Conservation (phyloP, 92 coral and sea anemone genomes). For the Parazoanthus atlanticus region DNA sequence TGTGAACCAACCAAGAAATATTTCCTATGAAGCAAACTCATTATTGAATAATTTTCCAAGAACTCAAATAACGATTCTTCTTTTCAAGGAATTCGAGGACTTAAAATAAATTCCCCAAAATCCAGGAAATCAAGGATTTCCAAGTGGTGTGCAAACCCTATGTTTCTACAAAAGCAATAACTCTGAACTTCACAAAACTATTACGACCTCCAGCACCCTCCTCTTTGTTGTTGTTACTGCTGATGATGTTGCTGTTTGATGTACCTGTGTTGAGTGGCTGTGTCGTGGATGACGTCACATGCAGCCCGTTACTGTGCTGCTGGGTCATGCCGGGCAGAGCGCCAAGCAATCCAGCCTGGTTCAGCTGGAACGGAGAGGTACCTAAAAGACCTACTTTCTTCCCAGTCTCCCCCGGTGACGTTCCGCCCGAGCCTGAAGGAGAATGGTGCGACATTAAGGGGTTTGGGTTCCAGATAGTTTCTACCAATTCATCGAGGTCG, state of each 20-base stretch:
- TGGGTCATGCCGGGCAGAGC: conserved; percentile 82
- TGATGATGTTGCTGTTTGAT: background rate
- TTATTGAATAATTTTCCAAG: too few relatives aligned
- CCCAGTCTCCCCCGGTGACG: conserved; percentile 62
- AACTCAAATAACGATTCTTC: too few relatives aligned
- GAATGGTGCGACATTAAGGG: conserved; percentile 44
- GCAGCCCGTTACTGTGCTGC: conserved; percentile 54
- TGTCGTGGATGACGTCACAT: conserved; percentile 34
- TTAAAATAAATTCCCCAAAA: too few relatives aligned
- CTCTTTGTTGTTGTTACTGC: background rate
- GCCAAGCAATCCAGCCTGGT: conserved; percentile 82
- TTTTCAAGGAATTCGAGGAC: too few relatives aligned
- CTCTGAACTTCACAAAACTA: too few relatives aligned
- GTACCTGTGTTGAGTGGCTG: conserved; percentile 43
- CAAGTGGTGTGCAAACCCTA: too few relatives aligned
- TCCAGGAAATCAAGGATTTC: too few relatives aligned
- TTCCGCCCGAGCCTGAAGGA: conserved; percentile 40
- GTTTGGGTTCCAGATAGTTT: conserved; percentile 42
- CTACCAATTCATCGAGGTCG: conserved; percentile 33
- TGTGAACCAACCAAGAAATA: too few relatives aligned
- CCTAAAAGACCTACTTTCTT: conserved; percentile 83
- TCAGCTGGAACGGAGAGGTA: conserved; percentile 79
- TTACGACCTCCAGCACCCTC: too few relatives aligned
- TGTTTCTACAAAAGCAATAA: too few relatives aligned
- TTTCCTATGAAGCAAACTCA: too few relatives aligned